Base-by-base conservation (phyloP, 2,888 invertebrate genomes). In the Agonopterix arenella region DNA sequence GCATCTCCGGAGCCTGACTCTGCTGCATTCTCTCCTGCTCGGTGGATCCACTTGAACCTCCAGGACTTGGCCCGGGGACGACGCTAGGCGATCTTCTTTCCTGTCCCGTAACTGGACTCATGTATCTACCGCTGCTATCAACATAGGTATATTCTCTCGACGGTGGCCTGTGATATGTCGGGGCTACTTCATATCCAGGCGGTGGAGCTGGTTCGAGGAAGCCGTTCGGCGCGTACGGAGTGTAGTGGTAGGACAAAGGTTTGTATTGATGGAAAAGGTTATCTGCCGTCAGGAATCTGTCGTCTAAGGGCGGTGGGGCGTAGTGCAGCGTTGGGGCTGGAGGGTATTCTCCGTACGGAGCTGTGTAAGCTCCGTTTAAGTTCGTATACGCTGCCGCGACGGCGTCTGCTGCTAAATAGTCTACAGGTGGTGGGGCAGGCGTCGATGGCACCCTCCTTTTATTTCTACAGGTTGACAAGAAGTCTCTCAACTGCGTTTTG, bases 401-500 rank as follows among this genome's bases (percentile, higher is more conserved):
- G 0, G 92, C 91, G 56, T 93, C 93, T 2, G 93, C 91, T 11
- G 92, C 90, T 54, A 94, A 80, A 62, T 94, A 94, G 62, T 94
- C 94, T 11, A 93, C 93, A 0, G 93, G 92, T 4, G 92, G 91
- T 3, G 92, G 91, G 0, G 90, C 90, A 3, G 92, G 91, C 7
- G 85, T 91, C 5, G 84, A 88, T 49, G 84, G 86, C 1, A 73
- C 84, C 82, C 93, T 92, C 73, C 95, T 91, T 71, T 96, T 96
- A 56, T 94, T 95, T 56, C 97, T 92, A 74, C 97, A 97, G 10
- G 97, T 97, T 11, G 97, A 97, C 1, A 97, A 86, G 76, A 98
- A 97, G 84, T 98, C 98, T 46, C 97, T 90, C 18, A 98, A 90
- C 75, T 98, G 98, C 2, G 97, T 97, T 82, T 98, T 98, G 86